Percentiles rank a stretch among this genome's conserved stretches.
phyloP scores from a whole-genome alignment of 2,113 vertebrate genomes.

The Cyprinodon brontotheroides region DNA sequence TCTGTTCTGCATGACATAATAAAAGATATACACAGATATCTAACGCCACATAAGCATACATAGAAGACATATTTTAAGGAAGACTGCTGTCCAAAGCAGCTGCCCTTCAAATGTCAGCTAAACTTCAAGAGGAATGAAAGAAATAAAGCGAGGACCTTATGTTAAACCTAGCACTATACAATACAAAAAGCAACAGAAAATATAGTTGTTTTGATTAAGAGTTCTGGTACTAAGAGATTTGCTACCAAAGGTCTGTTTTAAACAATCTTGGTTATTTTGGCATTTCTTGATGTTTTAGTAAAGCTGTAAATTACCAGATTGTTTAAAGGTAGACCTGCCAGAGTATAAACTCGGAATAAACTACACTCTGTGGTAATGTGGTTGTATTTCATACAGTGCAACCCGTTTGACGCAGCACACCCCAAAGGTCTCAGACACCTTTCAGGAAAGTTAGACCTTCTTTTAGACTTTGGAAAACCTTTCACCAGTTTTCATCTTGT shows the following conservation, averaged over 20 bases:
- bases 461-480: slow-evolving; percentile 42
- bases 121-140: too few species aligned
- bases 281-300: not conserved
- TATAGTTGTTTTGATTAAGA: too few species aligned
- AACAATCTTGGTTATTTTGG: not conserved
- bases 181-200: too few species aligned
- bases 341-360: slow-evolving; percentile 52
- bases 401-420: slow-evolving; percentile 33
- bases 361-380: slow-evolving; percentile 39
- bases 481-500: slow-evolving; percentile 31
- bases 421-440: slow-evolving; percentile 41
- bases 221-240: too few species aligned
- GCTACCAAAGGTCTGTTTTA: not conserved
- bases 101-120: too few species aligned
- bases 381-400: slow-evolving; percentile 21
- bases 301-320: not conserved
- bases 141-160: too few species aligned
- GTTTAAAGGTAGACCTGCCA: not conserved
- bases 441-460: slow-evolving; percentile 47
- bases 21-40: too few species aligned
- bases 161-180: too few species aligned
- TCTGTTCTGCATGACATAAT: too few species aligned
- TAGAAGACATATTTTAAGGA: too few species aligned
- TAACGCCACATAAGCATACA: too few species aligned
- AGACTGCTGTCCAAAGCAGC: too few species aligned